Base-by-base conservation (phyloP, 2,113 vertebrate genomes). In the Dermatemys mawii region DNA sequence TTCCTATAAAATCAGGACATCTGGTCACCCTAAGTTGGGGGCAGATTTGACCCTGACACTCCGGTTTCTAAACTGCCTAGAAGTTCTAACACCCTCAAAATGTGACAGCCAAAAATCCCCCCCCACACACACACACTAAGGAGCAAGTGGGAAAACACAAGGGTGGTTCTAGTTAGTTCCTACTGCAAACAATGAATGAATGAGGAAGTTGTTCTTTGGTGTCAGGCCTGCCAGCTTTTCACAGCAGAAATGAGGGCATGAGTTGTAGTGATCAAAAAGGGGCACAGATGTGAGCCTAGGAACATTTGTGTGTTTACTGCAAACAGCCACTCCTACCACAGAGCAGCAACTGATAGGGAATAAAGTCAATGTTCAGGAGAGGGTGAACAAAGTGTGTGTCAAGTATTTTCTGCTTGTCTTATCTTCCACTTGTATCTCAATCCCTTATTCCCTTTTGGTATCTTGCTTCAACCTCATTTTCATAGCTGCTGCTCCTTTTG, bases 101-200 rank as follows among this genome's bases (percentile, higher is more conserved):
- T 8, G 10, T 46, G 41, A 27, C 38, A 46, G 73, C 26, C 24
- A 44, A 46, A 29, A 12, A 26, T 14, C 44, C 22, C 14, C 8
- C 51, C 51, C 21, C 24, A 6, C 11, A 5, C 4, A 2, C 19
- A 1, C 26, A 1, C 38, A 27, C 38, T 13, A 44, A 75, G 70
- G 44, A 76, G 12, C 38, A 29, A 26, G 73, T 8, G 5, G 24
- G 26, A 14, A 22, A 76, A 26, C 5, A 12, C 24, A 46, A 29
- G 6, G 22, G 73, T 44, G 24, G 73, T 76, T 46, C 41, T 22
- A 26, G 12, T 76, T 24, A 27, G 12, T 46, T 76, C 41, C 73
- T 76, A 29, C 12, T 46, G 7, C 41, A 46, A 76, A 46, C 26
- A 12, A 41, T 22, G 67, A 76, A 41, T 27, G 11, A 46, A 76